Percentiles rank a stretch among this genome's conserved stretches.
Evolutionary conservation across 2,888 invertebrate species (phyloP).

Genomic region (Pseudolycoriella hygida): DNA sequence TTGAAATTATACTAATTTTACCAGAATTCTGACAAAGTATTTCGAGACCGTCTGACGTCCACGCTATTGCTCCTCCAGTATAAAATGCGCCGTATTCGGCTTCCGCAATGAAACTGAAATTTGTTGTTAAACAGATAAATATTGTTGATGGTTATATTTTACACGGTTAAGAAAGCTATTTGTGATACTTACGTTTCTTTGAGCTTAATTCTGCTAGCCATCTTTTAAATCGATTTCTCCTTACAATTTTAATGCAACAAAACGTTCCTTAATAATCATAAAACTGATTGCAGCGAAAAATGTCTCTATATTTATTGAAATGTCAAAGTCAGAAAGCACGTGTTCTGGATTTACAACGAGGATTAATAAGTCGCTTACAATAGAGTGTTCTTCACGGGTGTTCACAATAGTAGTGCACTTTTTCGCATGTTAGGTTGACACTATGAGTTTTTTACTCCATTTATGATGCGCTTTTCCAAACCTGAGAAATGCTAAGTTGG

Average conservation of each 20-base stretch:
- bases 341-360: too few relatives aligned
- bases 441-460: too few relatives aligned
- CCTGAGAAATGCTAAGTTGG: too few relatives aligned
- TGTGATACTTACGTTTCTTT: slow-evolving; percentile 24
- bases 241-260: neutral
- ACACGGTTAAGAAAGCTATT: neutral
- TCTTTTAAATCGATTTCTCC: slow-evolving; percentile 11
- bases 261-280: neutral
- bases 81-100: slow-evolving; percentile 62
- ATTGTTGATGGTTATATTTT: too few relatives aligned
- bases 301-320: neutral
- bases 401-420: too few relatives aligned
- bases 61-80: slow-evolving; percentile 61
- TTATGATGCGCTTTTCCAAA: too few relatives aligned
- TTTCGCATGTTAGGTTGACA: too few relatives aligned
- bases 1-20: slow-evolving; percentile 50
- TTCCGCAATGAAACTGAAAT: slow-evolving; percentile 19
- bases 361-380: too few relatives aligned
- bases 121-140: too few relatives aligned
- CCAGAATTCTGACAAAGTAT: slow-evolving; percentile 62
- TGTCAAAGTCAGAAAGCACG: neutral
- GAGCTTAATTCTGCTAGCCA: slow-evolving; percentile 21
- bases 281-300: neutral
- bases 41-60: slow-evolving; percentile 49
- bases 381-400: too few relatives aligned